A percentile compares a stretch with the other conserved stretches of the same genome.
Conservation (phyloP, 2,797 vertebrate species). For the Benthosema pterotum region DNA sequence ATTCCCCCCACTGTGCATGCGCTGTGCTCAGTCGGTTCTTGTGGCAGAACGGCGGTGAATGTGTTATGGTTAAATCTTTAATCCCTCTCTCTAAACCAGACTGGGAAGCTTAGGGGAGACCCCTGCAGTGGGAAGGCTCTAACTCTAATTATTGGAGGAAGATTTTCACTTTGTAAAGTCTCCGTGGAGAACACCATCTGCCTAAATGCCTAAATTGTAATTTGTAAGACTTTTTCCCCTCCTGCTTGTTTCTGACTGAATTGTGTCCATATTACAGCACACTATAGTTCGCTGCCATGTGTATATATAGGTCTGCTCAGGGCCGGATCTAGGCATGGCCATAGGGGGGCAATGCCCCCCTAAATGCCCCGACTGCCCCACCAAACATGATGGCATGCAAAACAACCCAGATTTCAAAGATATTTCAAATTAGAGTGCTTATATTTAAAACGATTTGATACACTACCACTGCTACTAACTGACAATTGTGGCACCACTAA, state of each 20-base stretch:
- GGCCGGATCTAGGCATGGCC: too few relatives aligned
- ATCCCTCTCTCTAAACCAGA: conserved; percentile 57
- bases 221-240: too few relatives aligned
- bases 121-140: conserved; percentile 42
- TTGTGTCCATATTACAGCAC: not conserved
- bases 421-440: too few relatives aligned
- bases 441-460: too few relatives aligned
- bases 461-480: too few relatives aligned
- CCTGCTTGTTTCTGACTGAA: not conserved
- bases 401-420: too few relatives aligned
- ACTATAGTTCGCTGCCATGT: conserved; percentile 10
- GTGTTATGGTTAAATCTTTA: conserved; percentile 49
- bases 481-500: too few relatives aligned
- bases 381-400: too few relatives aligned
- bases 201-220: too few relatives aligned
- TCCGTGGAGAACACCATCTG: too few relatives aligned
- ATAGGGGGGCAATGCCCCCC: too few relatives aligned
- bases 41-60: conserved; percentile 29
- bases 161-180: conserved; percentile 13
- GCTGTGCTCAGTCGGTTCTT: not conserved
- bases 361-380: too few relatives aligned
- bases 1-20: not conserved
- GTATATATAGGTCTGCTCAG: conserved; percentile 29
- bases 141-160: conserved; percentile 53
- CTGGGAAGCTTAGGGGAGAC: conserved; percentile 37